Evolutionary conservation across 1,140 invertebrate genomes (phyloP).

Genomic region (Delia radicum): DNA sequence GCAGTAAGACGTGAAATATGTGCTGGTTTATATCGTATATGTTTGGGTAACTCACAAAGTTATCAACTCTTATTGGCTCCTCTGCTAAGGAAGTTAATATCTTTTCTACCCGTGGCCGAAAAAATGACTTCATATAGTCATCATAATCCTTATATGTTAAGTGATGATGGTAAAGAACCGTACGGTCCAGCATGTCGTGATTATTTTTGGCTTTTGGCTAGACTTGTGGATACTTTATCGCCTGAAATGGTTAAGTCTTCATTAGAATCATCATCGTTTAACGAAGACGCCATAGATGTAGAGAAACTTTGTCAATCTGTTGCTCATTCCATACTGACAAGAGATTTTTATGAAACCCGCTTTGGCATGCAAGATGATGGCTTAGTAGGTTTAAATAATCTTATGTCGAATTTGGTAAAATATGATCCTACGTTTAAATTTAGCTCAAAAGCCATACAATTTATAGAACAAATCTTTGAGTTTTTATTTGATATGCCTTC

Average conservation of each 20-base stretch:
- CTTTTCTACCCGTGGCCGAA: slow-evolving; percentile 78
- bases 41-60: slow-evolving; percentile 69
- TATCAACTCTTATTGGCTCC: slow-evolving; percentile 70
- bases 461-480: slow-evolving; percentile 76
- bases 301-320: slow-evolving; percentile 76
- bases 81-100: slow-evolving; percentile 75
- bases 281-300: slow-evolving; percentile 67
- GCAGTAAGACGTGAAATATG: slow-evolving; percentile 85
- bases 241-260: slow-evolving; percentile 74
- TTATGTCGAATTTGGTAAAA: slow-evolving; percentile 83
- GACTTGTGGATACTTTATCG: slow-evolving; percentile 81
- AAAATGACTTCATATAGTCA: slow-evolving; percentile 73
- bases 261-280: slow-evolving; percentile 35
- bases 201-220: slow-evolving; percentile 89
- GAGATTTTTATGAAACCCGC: slow-evolving; percentile 80
- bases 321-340: slow-evolving; percentile 69
- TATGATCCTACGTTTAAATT: slow-evolving; percentile 85
- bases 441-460: slow-evolving; percentile 73
- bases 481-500: slow-evolving; percentile 88
- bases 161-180: slow-evolving; percentile 85
- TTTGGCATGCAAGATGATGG: slow-evolving; percentile 87
- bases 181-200: slow-evolving; percentile 91
- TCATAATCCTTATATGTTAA: slow-evolving; percentile 59
- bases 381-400: slow-evolving; percentile 82
- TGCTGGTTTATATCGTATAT: slow-evolving; percentile 82